Evolutionary conservation across 2,113 vertebrate genomes (phyloP).

Genomic region (Euleptes europaea): DNA sequence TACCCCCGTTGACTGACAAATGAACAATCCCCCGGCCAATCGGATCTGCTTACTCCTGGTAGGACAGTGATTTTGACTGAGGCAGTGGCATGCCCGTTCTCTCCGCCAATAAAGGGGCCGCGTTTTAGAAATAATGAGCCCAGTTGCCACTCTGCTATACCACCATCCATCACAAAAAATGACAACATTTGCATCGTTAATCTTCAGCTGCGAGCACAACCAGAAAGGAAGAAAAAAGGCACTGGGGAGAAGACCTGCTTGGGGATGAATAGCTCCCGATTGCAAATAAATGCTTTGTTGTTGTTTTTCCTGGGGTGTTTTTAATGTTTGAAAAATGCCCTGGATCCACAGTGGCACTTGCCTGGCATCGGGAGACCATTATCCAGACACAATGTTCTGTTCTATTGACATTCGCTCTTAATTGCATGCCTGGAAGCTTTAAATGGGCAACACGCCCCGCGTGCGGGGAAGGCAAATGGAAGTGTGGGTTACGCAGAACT

Average conservation of each 20-base stretch:
- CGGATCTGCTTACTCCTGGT: not conserved
- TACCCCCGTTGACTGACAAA: not conserved
- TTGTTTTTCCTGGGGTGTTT: constrained; percentile 39
- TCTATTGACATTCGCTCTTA: not conserved
- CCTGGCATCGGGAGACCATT: constrained; percentile 12
- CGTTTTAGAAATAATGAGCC: constrained; percentile 35
- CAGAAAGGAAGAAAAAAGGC: constrained; percentile 54
- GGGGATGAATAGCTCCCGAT: constrained; percentile 62
- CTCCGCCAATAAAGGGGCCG: constrained; percentile 27
- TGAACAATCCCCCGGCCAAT: not conserved
- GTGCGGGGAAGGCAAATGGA: no score
- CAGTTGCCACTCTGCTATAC: constrained; percentile 42
- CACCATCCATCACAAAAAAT: constrained; percentile 49
- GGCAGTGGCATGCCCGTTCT: constrained; percentile 7
- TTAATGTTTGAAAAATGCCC: constrained; percentile 36
- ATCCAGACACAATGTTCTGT: not conserved
- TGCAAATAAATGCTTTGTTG: constrained; percentile 53
- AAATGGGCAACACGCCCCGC: not conserved
- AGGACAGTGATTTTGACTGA: constrained; percentile 4
- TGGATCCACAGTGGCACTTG: constrained; percentile 38
- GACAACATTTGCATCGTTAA: constrained; percentile 68
- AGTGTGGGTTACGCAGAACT: not conserved
- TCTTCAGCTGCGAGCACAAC: constrained; percentile 56
- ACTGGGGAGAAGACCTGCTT: constrained; percentile 56
- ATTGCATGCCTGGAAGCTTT: not conserved